These are phyloP conservation scores for Drosophila saltans DNA, from an alignment of 1,140 invertebrate genomes.

Conservation along the genomic window DNA sequence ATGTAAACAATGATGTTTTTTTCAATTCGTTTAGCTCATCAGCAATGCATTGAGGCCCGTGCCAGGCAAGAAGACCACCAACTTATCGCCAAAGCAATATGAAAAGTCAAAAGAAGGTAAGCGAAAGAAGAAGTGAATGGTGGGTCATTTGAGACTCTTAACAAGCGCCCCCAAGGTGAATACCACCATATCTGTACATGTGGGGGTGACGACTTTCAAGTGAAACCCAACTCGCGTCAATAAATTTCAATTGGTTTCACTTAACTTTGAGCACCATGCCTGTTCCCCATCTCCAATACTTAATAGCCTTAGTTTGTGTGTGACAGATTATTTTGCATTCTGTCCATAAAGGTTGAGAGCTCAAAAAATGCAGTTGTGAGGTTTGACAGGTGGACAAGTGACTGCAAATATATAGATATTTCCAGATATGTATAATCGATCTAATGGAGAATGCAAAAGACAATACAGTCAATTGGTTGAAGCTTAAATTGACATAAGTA, in stretches of 20 bases:
- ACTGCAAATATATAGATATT: not conserved
- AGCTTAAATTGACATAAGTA: not conserved
- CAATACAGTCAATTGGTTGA: slow-evolving; percentile 1
- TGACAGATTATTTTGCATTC: slow-evolving; percentile 51
- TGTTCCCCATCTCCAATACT: slow-evolving; percentile 15
- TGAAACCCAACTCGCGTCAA: slow-evolving; percentile 76
- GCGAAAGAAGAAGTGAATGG: slow-evolving; percentile 44
- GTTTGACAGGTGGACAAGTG: slow-evolving; percentile 29
- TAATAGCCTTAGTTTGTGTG: slow-evolving; percentile 26
- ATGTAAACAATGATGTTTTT: slow-evolving; percentile 33
- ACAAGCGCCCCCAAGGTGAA: slow-evolving; percentile 36
- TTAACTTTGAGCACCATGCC: slow-evolving; percentile 60
- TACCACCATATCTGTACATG: not conserved
- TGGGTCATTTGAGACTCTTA: slow-evolving; percentile 47
- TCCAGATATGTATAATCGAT: not conserved
- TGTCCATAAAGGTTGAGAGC: slow-evolving; percentile 26
- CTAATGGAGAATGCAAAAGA: not conserved
- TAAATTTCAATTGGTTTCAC: slow-evolving; percentile 83
- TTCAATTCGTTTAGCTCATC: slow-evolving; percentile 82
- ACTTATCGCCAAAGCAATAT: slow-evolving; percentile 85
- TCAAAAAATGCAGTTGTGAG: slow-evolving; percentile 58
- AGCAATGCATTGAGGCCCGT: slow-evolving; percentile 85
- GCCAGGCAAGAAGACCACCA: slow-evolving; percentile 86
- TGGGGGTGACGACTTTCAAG: slow-evolving; percentile 58
- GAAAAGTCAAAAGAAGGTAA: slow-evolving; percentile 83